Percentiles rank a stretch among this genome's conserved stretches.
Conservation (phyloP, 2,888 invertebrate species). For the Sympetrum striolatum region DNA sequence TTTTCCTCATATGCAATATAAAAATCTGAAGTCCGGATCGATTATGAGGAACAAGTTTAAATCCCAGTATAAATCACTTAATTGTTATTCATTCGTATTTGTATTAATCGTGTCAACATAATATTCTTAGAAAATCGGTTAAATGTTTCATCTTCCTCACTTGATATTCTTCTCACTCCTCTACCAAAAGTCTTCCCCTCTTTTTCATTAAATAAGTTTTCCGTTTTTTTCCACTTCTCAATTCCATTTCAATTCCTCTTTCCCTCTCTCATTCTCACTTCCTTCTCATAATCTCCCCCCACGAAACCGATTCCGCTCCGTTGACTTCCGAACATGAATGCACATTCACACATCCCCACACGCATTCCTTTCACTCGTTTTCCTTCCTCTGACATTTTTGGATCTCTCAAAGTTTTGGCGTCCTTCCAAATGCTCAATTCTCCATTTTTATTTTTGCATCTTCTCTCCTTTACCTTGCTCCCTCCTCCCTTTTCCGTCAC, state of each 20-base stretch:
- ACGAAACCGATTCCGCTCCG: background rate
- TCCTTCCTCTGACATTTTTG: background rate
- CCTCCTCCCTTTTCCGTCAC: background rate
- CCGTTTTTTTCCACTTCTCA: too few relatives aligned
- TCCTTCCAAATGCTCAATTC: background rate
- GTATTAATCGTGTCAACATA: too few relatives aligned
- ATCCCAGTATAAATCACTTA: too few relatives aligned
- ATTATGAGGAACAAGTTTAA: too few relatives aligned
- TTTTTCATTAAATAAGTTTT: too few relatives aligned
- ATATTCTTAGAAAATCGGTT: background rate
- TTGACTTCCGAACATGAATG: background rate
- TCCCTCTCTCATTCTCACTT: background rate
- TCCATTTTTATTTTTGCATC: background rate
- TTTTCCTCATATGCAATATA: too few relatives aligned
- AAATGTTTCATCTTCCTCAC: background rate
- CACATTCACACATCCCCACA: background rate
- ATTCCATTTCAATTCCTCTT: background rate
- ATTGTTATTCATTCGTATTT: too few relatives aligned
- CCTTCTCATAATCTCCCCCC: background rate
- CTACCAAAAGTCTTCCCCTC: too few relatives aligned
- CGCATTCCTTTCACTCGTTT: background rate
- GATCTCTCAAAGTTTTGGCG: slow-evolving; percentile 12
- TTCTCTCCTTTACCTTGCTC: background rate
- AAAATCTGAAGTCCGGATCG: too few relatives aligned
- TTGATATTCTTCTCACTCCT: background rate